A percentile compares a stretch with the other conserved stretches of the same genome.
Conservation (phyloP, 2,888 invertebrate species). For the Diarsia dahlii region DNA sequence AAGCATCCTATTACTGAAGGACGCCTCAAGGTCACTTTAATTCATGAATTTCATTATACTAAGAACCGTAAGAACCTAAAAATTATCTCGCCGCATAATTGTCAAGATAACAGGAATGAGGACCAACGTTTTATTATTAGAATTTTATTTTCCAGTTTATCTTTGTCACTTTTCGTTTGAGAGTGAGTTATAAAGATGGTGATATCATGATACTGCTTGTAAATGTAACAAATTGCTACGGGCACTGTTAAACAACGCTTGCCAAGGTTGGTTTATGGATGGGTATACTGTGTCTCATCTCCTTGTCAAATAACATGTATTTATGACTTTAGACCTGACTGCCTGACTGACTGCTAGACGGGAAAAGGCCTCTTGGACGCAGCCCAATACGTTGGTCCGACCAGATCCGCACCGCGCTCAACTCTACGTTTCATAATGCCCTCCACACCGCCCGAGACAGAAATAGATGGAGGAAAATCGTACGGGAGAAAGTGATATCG, state of each 20-base stretch:
- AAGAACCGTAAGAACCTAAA: slow-evolving; percentile 36
- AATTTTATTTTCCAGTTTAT: slow-evolving; percentile 36
- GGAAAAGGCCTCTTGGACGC: too few species aligned
- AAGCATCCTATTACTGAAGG: not conserved
- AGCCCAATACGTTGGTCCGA: too few species aligned
- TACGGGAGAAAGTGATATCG: too few species aligned
- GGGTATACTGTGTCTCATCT: not conserved
- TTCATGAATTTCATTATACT: slow-evolving; percentile 28
- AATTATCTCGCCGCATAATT: slow-evolving; percentile 41
- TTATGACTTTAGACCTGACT: not conserved
- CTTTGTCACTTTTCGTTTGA: slow-evolving; percentile 9
- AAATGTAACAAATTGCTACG: not conserved
- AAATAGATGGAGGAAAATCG: too few species aligned
- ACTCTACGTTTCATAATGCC: too few species aligned
- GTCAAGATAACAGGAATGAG: slow-evolving; percentile 32
- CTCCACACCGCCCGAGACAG: too few species aligned
- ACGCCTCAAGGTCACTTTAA: not conserved
- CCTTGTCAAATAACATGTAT: not conserved
- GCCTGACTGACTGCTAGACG: too few species aligned
- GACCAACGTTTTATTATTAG: slow-evolving; percentile 22
- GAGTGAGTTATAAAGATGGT: not conserved
- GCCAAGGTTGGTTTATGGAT: not conserved
- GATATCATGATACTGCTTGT: not conserved
- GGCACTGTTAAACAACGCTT: not conserved
- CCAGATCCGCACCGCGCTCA: too few species aligned